phyloP scores from a whole-genome alignment of 2,888 invertebrate genomes.

The Lissonota sp. region DNA sequence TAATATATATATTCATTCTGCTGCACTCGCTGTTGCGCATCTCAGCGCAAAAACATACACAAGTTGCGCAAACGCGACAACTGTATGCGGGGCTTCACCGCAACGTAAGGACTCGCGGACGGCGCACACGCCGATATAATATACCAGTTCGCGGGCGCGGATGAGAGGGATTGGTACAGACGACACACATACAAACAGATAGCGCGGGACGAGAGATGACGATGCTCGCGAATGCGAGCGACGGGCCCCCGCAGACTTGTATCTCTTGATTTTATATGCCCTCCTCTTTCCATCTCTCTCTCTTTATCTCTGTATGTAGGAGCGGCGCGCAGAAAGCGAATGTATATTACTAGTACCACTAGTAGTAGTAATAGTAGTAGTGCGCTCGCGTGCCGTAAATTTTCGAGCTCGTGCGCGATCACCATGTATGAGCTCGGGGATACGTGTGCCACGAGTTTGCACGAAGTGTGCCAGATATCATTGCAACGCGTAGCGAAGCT shows the following conservation, averaged over 20 bases:
- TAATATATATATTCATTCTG: conserved; percentile 7
- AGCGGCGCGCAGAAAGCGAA: conserved; percentile 48
- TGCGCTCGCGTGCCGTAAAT: conserved; percentile 83
- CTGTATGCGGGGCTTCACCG: conserved; percentile 21
- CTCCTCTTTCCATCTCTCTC: no score
- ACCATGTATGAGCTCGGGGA: conserved; percentile 72
- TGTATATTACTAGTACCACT: conserved; percentile 31
- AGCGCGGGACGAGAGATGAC: conserved; percentile 41
- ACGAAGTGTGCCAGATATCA: conserved; percentile 82
- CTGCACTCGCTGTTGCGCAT: conserved; percentile 56
- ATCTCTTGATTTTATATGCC: conserved; percentile 44
- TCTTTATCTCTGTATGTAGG: conserved; percentile 32
- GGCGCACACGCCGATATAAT: conserved; percentile 1
- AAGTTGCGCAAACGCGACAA: conserved; percentile 58
- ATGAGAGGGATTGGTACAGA: conserved; percentile 54
- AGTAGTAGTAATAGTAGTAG: conserved; percentile 25
- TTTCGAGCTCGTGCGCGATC: conserved; percentile 82
- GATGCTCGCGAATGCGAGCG: conserved; percentile 61
- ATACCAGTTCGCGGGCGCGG: conserved; percentile 33
- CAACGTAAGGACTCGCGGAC: not conserved
- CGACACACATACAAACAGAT: not conserved
- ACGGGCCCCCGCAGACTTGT: conserved; percentile 52
- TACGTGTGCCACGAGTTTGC: conserved; percentile 82
- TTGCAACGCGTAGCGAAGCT: conserved; percentile 50
- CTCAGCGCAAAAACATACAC: conserved; percentile 30